A percentile compares a stretch with the other conserved stretches of the same genome.
Evolutionary conservation across 2,888 invertebrate species (phyloP).

Genomic region (Eristalis intricaria): DNA sequence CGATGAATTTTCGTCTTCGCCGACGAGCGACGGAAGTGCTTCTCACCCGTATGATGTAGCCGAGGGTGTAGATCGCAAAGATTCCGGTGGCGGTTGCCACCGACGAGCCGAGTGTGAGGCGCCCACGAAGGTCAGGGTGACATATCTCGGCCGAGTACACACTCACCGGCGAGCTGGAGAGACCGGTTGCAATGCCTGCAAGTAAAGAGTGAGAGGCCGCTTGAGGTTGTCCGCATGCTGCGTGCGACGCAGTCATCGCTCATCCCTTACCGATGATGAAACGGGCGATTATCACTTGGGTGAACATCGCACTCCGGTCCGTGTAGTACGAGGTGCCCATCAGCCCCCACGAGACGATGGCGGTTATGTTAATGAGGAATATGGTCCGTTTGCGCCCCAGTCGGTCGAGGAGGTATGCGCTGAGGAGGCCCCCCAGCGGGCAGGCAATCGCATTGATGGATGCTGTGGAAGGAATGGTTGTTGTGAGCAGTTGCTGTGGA

Average conservation of each 20-base stretch:
- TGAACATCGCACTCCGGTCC: slow-evolving; percentile 67
- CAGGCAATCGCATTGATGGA: slow-evolving; percentile 75
- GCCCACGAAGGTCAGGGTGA: slow-evolving; percentile 84
- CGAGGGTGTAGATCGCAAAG: slow-evolving; percentile 84
- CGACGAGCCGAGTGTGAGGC: slow-evolving; percentile 84
- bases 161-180: slow-evolving; percentile 74
- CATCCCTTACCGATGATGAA: slow-evolving; percentile 74
- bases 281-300: slow-evolving; percentile 74
- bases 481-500: not conserved
- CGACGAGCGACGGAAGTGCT: not conserved
- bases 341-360: slow-evolving; percentile 74
- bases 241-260: not conserved
- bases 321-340: slow-evolving; percentile 72
- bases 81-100: slow-evolving; percentile 84
- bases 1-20: slow-evolving; percentile 26
- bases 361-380: slow-evolving; percentile 73
- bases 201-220: not conserved
- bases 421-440: slow-evolving; percentile 74
- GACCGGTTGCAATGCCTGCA: slow-evolving; percentile 74
- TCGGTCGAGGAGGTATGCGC: slow-evolving; percentile 74
- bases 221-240: not conserved
- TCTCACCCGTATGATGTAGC: slow-evolving; percentile 77
- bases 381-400: slow-evolving; percentile 74
- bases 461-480: slow-evolving; percentile 62
- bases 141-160: slow-evolving; percentile 76